Percentiles rank a stretch among this genome's conserved stretches.
Evolutionary conservation across 2,888 invertebrate genomes (phyloP).

Genomic region (Therioaphis trifolii): DNA sequence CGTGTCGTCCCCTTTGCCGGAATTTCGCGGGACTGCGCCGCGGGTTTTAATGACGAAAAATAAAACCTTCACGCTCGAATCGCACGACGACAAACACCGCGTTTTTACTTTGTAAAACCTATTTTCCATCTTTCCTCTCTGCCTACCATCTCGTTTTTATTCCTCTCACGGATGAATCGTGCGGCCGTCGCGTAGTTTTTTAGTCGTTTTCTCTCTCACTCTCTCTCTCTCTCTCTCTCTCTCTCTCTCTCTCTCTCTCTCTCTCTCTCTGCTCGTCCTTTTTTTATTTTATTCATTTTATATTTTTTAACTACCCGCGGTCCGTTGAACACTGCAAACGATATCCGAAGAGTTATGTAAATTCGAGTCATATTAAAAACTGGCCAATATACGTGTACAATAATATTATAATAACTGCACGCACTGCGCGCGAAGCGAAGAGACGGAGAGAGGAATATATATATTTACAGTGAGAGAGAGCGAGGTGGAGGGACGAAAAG

Average conservation of each 20-base stretch:
- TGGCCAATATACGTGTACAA: not conserved
- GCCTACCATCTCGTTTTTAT: no score
- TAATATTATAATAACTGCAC: not conserved
- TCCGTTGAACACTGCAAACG: not conserved
- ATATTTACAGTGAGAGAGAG: no score
- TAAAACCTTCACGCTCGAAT: not conserved
- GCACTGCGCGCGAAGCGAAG: not conserved
- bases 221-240: not conserved
- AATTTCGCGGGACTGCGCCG: not conserved
- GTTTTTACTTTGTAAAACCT: no score
- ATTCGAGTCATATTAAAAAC: constrained; percentile 24
- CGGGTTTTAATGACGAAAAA: constrained; percentile 18
- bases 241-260: no score
- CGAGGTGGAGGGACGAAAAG: not conserved
- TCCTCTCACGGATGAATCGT: not conserved
- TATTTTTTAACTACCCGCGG: not conserved
- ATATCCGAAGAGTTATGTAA: constrained; percentile 3
- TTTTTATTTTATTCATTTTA: no score
- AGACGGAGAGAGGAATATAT: no score
- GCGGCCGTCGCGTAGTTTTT: not conserved
- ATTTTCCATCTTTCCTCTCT: no score
- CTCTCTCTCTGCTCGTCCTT: no score
- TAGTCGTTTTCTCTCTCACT: not conserved
- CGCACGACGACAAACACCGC: not conserved
- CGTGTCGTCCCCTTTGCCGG: not conserved